A percentile compares a stretch with the other conserved stretches of the same genome.
Conservation (phyloP, 2,888 invertebrate genomes). For the Synanthedon vespiformis region DNA sequence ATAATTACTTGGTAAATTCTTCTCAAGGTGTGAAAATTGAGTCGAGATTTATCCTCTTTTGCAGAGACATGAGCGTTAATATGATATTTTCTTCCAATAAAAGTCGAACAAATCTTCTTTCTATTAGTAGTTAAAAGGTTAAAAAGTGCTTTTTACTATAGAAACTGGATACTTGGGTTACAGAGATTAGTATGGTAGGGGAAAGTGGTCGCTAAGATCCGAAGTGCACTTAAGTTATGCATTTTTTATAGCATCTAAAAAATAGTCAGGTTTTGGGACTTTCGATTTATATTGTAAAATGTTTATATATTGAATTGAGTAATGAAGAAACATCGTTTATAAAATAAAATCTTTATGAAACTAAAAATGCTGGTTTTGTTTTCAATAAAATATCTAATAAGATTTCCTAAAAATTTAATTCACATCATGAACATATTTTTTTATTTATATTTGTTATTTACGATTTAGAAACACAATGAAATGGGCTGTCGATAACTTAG, state of each 20-base stretch:
- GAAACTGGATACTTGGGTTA: too few species aligned
- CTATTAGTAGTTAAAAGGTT: too few species aligned
- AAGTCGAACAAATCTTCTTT: too few species aligned
- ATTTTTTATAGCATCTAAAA: background rate
- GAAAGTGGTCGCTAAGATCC: too few species aligned
- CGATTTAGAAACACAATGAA: background rate
- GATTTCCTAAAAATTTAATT: constrained; percentile 17
- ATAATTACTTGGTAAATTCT: too few species aligned
- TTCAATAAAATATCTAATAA: constrained; percentile 18
- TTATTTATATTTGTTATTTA: background rate
- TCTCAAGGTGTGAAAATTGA: too few species aligned
- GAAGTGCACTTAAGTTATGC: too few species aligned
- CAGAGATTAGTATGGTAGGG: too few species aligned
- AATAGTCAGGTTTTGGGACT: background rate
- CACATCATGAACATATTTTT: constrained; percentile 6
- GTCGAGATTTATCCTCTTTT: too few species aligned
- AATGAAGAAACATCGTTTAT: background rate
- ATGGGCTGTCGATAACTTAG: background rate
- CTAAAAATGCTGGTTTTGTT: background rate
- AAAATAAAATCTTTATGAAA: constrained; percentile 16
- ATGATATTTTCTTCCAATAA: too few species aligned
- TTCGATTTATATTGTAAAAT: background rate
- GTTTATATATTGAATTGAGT: background rate
- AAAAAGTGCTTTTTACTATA: too few species aligned
- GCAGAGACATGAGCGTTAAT: too few species aligned